A percentile compares a stretch with the other conserved stretches of the same genome.
These are phyloP conservation scores for Harpagifer antarcticus DNA, from an alignment of 2,797 vertebrate species.

Conservation along the genomic window DNA sequence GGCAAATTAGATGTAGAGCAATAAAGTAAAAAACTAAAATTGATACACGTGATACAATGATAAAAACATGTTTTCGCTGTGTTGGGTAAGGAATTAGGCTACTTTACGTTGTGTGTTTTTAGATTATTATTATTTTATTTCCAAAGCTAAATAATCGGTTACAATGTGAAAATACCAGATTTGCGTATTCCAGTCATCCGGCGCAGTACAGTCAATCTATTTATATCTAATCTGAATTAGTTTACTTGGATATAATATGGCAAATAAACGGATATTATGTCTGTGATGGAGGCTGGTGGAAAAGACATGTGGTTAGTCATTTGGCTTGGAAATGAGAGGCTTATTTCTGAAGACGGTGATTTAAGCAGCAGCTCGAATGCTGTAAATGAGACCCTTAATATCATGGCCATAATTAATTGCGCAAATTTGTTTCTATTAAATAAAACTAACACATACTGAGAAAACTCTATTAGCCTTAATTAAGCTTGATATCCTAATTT, in stretches of 20 bases:
- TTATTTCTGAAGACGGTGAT: slow-evolving; percentile 66
- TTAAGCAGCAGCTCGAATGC: slow-evolving; percentile 65
- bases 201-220: slow-evolving; percentile 2
- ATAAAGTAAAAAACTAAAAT: background rate
- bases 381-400: slow-evolving; percentile 98
- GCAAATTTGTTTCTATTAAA: slow-evolving; percentile 99
- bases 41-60: background rate
- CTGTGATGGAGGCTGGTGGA: slow-evolving; percentile 24
- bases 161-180: background rate
- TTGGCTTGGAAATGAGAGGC: slow-evolving; percentile 59
- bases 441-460: slow-evolving; percentile 99
- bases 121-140: background rate
- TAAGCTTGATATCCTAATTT: slow-evolving; percentile 99
- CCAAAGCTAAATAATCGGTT: background rate
- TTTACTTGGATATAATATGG: slow-evolving; percentile 33
- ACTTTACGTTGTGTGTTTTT: background rate
- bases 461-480: slow-evolving; percentile 99
- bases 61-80: background rate
- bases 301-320: slow-evolving; percentile 60
- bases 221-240: slow-evolving; percentile 24
- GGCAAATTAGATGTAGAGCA: background rate
- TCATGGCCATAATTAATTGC: slow-evolving; percentile 99
- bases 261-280: slow-evolving; percentile 35
- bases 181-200: slow-evolving; percentile 4
- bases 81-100: background rate